Conservation (phyloP, 1,140 invertebrate genomes). For the Argopecten irradians region DNA sequence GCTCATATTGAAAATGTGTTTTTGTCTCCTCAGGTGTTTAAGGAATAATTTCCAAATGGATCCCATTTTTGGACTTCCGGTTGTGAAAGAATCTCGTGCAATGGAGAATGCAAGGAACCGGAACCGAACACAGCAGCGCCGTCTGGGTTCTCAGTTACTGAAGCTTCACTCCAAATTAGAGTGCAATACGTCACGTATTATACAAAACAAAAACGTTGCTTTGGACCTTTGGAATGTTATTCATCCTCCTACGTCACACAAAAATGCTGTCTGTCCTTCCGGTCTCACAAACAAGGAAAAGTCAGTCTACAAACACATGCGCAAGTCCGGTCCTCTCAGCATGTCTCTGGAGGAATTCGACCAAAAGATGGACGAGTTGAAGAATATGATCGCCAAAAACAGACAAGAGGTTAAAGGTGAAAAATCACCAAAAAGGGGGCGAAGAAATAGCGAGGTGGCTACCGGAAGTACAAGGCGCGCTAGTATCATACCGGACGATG, state of each 20-base stretch:
- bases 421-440: neutral
- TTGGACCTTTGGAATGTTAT: neutral
- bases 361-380: neutral
- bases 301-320: neutral
- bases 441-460: neutral
- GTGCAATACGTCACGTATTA: neutral
- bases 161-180: neutral
- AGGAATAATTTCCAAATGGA: neutral
- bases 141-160: neutral
- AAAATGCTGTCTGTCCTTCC: neutral
- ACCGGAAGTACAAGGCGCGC: neutral
- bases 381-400: neutral
- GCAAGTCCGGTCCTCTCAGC: neutral
- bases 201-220: neutral
- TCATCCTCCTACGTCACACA: neutral
- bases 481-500: neutral
- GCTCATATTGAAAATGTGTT: too few relatives aligned
- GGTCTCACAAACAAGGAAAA: neutral
- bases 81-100: neutral
- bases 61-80: neutral
- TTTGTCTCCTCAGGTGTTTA: neutral
- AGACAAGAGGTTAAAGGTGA: neutral
- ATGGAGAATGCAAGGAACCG: constrained; percentile 3
- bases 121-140: neutral
- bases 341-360: neutral